Base-by-base conservation (phyloP, 2,113 vertebrate species). In the Salminus brasiliensis region DNA sequence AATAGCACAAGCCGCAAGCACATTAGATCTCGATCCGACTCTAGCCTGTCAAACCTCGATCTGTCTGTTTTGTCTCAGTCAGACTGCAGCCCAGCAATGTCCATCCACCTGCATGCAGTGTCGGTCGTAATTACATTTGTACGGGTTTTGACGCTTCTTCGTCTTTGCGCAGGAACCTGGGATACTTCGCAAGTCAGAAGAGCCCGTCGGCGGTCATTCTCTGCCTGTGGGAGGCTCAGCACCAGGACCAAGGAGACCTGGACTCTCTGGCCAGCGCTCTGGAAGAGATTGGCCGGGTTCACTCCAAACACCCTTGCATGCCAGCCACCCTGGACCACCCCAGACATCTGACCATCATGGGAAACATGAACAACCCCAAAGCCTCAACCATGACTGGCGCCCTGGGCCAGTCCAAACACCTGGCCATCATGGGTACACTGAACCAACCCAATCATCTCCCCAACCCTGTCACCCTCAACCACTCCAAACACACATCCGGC, bases 191-290 rank as follows among this genome's bases (percentile, higher is more conserved):
- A 47, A 92, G 94, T n/a, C 96, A 97, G 72, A 93, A 72, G 79
- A 99, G 98, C 79, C 97, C 97, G 0, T 98, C 98, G 0, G 95
- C 97, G 0, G 95, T 97, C 86, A 97, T 99, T 78, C 91, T 99
- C 89, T 96, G 97, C 90, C 95, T 99, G 79, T 99, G 97, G 98
- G 98, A 99, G 89, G 96, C 96, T 13, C 95, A 94, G 30, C 96
- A 99, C 88, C 96, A 98, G 74, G 95, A 97, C 1, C 92, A 94
- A 3, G 95, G 95, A 4, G 96, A 98, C 87, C 96, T 99, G 63
- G 96, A 99, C 94, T 96, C 97, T 83, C 92, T 99, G 30, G 98
- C 98, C 88, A 97, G 96, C 74, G 97, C 97, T 68, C 92, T 99
- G 67, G 97, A 99, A 89, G 97, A 99, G 75, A 99, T 99, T 34